Conservation (phyloP, 2,888 invertebrate species). For the Zygogramma bicolorata region DNA sequence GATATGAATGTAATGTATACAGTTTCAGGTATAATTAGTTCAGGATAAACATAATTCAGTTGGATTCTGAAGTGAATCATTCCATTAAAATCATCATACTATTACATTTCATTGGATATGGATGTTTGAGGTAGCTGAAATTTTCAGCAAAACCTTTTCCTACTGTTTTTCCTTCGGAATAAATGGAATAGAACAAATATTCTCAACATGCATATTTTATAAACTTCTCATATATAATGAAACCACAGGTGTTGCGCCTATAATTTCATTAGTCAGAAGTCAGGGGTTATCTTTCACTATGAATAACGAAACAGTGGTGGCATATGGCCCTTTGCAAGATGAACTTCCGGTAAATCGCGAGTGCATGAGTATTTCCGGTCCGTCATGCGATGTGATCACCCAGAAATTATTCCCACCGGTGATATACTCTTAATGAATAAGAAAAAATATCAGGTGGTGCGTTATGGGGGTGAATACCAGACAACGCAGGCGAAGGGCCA, state of each 20-base stretch:
- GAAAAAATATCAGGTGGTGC: constrained; percentile 55
- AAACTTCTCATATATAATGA: too few relatives aligned
- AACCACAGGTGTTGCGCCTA: constrained; percentile 31
- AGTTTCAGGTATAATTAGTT: too few relatives aligned
- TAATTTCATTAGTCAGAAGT: constrained; percentile 34
- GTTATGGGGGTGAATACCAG: constrained; percentile 40
- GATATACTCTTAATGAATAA: constrained; percentile 61
- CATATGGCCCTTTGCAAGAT: constrained; percentile 60
- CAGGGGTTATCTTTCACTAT: constrained; percentile 22
- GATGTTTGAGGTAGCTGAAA: too few relatives aligned
- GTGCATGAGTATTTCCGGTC: constrained; percentile 61
- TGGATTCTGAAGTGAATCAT: too few relatives aligned
- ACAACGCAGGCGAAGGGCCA: constrained; percentile 16
- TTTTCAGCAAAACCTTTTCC: too few relatives aligned
- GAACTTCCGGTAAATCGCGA: constrained; percentile 57
- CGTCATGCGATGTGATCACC: constrained; percentile 64
- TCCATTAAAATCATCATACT: too few relatives aligned
- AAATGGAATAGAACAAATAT: too few relatives aligned
- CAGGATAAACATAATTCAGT: too few relatives aligned
- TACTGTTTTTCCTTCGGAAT: too few relatives aligned
- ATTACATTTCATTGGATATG: too few relatives aligned
- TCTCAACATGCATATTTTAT: too few relatives aligned
- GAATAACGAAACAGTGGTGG: constrained; percentile 46
- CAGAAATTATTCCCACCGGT: constrained; percentile 53
- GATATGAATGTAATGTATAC: too few relatives aligned